Percentiles rank a stretch among this genome's conserved stretches.
phyloP scores from a whole-genome alignment of 2,113 vertebrate genomes.

The Sylvicapra grimmia region DNA sequence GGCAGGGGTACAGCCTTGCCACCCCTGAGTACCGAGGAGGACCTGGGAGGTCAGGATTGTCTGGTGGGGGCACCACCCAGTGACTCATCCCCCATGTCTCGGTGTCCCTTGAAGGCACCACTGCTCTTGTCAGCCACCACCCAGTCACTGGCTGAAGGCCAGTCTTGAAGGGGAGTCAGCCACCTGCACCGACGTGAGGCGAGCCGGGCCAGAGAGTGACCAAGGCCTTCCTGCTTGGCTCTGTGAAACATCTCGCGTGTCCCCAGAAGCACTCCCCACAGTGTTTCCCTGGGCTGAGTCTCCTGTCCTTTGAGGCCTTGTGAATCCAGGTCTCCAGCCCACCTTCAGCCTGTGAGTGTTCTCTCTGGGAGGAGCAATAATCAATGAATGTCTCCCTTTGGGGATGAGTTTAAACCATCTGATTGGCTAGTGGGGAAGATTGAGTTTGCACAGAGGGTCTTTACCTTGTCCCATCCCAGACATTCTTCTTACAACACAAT shows the following conservation, averaged over 20 bases:
- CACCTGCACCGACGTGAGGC: too few species aligned
- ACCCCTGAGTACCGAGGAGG: too few species aligned
- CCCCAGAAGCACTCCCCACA: not conserved
- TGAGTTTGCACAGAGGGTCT: not conserved
- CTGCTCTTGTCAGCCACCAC: too few species aligned
- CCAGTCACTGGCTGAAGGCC: too few species aligned
- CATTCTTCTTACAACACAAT: too few species aligned
- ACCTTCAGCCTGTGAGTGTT: too few species aligned
- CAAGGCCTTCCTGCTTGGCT: not conserved
- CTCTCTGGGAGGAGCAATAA: not conserved
- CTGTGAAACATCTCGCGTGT: not conserved
- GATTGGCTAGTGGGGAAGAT: not conserved
- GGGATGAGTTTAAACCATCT: not conserved
- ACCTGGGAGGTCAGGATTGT: not conserved
- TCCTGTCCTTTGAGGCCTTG: not conserved
- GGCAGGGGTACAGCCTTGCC: fast-evolving
- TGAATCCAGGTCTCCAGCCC: not conserved
- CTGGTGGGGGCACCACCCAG: not conserved
- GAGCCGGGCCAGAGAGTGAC: fast-evolving
- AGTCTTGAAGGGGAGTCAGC: not conserved
- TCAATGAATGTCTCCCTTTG: not conserved
- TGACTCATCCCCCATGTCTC: not conserved
- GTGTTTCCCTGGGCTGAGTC: not conserved
- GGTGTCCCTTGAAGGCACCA: not conserved
- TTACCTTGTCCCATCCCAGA: not conserved